Evolutionary conservation across 2,113 vertebrate species (phyloP).

Genomic region (Apteryx owenii): DNA sequence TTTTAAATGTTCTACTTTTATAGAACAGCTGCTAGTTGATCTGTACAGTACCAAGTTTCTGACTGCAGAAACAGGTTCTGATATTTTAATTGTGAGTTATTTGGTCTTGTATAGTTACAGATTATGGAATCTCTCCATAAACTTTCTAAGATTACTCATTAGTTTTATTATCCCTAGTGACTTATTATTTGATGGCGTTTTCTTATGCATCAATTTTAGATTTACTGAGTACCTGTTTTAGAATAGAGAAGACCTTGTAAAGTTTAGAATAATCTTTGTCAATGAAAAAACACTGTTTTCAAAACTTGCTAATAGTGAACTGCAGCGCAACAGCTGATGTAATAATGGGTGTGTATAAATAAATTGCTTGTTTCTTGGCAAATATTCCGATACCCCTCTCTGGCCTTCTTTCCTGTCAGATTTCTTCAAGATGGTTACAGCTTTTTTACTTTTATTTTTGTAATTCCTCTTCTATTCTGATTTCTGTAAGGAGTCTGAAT

Average conservation of each 20-base stretch:
- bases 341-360: slow-evolving; percentile 49
- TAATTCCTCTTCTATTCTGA: background rate
- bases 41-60: background rate
- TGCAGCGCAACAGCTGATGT: slow-evolving; percentile 11
- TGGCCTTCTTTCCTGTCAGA: slow-evolving; percentile 16
- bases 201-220: background rate
- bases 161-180: background rate
- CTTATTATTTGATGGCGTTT: background rate
- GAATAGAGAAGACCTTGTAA: background rate
- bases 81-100: background rate
- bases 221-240: background rate
- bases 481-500: background rate
- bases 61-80: background rate
- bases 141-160: background rate
- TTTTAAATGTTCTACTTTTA: rapidly evolving
- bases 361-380: slow-evolving; percentile 4
- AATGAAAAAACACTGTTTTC: background rate
- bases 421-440: background rate
- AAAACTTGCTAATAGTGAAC: background rate
- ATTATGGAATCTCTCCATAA: background rate
- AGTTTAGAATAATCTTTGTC: background rate
- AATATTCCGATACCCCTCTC: slow-evolving; percentile 2
- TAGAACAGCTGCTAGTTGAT: background rate
- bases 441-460: background rate
- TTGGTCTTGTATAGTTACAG: background rate